These are phyloP conservation scores for Struthidea cinerea DNA, from an alignment of 2,113 vertebrate species.

Conservation along the genomic window DNA sequence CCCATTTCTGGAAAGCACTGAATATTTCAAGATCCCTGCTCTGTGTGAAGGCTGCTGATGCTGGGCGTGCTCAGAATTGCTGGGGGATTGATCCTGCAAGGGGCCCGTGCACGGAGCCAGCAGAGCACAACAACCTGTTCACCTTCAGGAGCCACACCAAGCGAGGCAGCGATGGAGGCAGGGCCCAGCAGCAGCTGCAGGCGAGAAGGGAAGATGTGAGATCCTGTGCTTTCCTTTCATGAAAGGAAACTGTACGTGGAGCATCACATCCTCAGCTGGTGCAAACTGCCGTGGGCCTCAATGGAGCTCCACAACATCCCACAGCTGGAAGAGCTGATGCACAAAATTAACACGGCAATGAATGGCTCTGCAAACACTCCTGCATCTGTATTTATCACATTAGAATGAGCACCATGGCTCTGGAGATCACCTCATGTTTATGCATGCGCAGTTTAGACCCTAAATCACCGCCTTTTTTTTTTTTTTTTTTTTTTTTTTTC, in stretches of 20 bases:
- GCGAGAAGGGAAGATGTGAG: not conserved
- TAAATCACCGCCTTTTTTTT: not conserved
- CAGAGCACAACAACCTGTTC: not conserved
- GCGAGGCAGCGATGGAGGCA: not conserved
- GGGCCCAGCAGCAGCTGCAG: not conserved
- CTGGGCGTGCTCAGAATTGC: not conserved
- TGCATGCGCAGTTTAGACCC: not conserved
- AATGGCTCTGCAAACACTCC: not conserved
- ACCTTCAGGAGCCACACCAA: accelerated
- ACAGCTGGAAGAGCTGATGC: not conserved
- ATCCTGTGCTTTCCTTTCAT: not conserved
- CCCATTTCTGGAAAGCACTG: not conserved
- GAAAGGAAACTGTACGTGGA: not conserved
- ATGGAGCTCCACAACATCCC: not conserved
- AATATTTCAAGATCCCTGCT: not conserved
- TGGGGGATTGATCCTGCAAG: not conserved
- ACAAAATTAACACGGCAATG: not conserved
- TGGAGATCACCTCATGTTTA: slow-evolving; percentile 2
- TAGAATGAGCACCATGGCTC: not conserved
- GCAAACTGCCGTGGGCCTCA: not conserved
- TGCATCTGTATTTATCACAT: not conserved
- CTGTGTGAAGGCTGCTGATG: not conserved
- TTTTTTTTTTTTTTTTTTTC: not conserved
- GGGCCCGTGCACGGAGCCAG: not conserved
- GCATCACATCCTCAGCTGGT: not conserved